Percentiles rank a stretch among this genome's conserved stretches.
Conservation (phyloP, 1,140 invertebrate genomes). For the Leucophenga varia region DNA sequence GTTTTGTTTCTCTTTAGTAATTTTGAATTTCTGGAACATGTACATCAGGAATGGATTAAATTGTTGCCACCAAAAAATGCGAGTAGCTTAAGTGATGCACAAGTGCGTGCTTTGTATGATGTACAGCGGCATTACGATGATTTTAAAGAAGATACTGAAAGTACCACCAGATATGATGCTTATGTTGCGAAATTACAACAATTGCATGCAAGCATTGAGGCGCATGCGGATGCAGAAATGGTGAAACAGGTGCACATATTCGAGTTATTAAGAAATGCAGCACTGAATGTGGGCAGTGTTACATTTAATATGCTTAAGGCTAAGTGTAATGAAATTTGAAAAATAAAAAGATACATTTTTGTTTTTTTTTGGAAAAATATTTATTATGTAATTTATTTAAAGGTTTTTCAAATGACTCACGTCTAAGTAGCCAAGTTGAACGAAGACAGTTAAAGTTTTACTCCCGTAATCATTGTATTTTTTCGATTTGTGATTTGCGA, state of each 20-base stretch:
- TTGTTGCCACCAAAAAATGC: constrained; percentile 27
- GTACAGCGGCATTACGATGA: constrained; percentile 36
- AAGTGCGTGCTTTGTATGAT: constrained; percentile 25
- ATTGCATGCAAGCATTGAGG: constrained; percentile 19
- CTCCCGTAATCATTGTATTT: too few species aligned
- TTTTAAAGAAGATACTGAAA: constrained; percentile 45
- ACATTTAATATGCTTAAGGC: constrained; percentile 46
- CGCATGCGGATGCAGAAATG: too few species aligned
- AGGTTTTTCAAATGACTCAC: too few species aligned
- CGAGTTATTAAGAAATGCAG: constrained; percentile 38
- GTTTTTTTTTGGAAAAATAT: too few species aligned
- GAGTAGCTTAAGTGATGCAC: constrained; percentile 29
- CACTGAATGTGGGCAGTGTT: constrained; percentile 43
- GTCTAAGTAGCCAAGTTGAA: too few species aligned
- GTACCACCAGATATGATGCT: constrained; percentile 33
- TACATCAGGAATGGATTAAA: constrained; percentile 34
- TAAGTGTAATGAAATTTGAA: constrained; percentile 45
- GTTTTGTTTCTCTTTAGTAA: constrained; percentile 48
- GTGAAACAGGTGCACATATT: constrained; percentile 45
- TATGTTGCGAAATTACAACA: constrained; percentile 26
- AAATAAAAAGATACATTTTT: too few species aligned
- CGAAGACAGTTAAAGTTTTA: too few species aligned
- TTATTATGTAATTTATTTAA: too few species aligned
- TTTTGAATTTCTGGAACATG: constrained; percentile 42
- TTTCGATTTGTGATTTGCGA: too few species aligned